phyloP scores from a whole-genome alignment of 1,140 invertebrate species.

The Eurosta solidaginis region DNA sequence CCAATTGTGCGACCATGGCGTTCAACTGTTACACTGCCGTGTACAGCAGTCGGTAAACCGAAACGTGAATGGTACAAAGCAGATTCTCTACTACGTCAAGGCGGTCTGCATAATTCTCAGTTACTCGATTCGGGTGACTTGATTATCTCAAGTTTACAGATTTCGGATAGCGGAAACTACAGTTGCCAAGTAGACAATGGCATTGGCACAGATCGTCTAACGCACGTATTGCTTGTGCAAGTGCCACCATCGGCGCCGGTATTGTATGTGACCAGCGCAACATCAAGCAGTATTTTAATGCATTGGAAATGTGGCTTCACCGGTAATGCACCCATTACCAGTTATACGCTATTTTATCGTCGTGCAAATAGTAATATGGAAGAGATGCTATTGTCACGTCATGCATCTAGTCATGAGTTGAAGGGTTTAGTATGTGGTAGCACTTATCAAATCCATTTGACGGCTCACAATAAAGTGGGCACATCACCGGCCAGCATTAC shows the following conservation, averaged over 20 bases:
- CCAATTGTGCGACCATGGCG: slow-evolving; percentile 70
- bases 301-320: slow-evolving; percentile 74
- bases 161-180: slow-evolving; percentile 74
- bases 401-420: slow-evolving; percentile 70
- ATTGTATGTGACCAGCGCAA: slow-evolving; percentile 74
- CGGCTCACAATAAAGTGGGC: slow-evolving; percentile 75
- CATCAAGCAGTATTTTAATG: slow-evolving; percentile 71
- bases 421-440: slow-evolving; percentile 75
- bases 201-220: slow-evolving; percentile 69
- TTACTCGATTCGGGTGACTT: slow-evolving; percentile 69
- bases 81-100: slow-evolving; percentile 61
- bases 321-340: slow-evolving; percentile 70
- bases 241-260: slow-evolving; percentile 72
- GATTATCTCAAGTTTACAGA: slow-evolving; percentile 68
- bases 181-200: slow-evolving; percentile 76
- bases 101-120: slow-evolving; percentile 65
- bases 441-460: slow-evolving; percentile 74
- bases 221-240: slow-evolving; percentile 68
- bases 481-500: slow-evolving; percentile 71
- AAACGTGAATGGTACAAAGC: slow-evolving; percentile 70
- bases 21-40: slow-evolving; percentile 67
- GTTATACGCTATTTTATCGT: slow-evolving; percentile 71
- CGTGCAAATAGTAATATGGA: slow-evolving; percentile 68
- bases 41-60: slow-evolving; percentile 70
- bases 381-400: slow-evolving; percentile 68